phyloP scores from a whole-genome alignment of 2,113 vertebrate species.

The Campylorhamphus procurvoides region DNA sequence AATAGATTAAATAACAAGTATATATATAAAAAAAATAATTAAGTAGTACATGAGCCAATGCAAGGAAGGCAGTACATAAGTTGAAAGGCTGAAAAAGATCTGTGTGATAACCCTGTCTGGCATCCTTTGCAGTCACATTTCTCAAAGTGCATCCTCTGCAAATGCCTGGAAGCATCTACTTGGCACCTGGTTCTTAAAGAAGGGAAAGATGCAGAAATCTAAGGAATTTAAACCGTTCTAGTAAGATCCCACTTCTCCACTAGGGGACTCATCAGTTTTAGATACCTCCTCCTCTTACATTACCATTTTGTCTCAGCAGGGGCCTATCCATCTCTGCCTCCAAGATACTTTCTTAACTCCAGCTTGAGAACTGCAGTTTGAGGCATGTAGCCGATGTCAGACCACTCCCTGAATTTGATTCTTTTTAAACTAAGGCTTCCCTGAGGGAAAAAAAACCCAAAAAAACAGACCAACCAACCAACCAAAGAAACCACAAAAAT shows the following conservation, averaged over 20 bases:
- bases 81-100: not conserved
- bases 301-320: not conserved
- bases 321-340: rapidly evolving
- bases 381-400: not conserved
- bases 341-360: not conserved
- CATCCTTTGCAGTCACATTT: not conserved
- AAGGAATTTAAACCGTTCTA: not conserved
- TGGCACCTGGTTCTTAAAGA: rapidly evolving
- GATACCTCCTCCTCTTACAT: not conserved
- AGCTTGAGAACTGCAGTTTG: not conserved
- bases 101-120: rapidly evolving
- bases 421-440: not conserved
- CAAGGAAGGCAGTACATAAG: rapidly evolving
- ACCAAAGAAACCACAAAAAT: not conserved
- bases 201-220: not conserved
- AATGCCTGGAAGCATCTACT: not conserved
- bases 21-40: not conserved
- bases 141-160: not conserved
- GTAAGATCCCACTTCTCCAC: not conserved
- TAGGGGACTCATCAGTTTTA: not conserved
- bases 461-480: not conserved
- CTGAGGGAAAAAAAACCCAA: not conserved
- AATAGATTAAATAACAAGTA: not conserved
- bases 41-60: rapidly evolving
- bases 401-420: not conserved